Conservation (phyloP, 2,797 vertebrate genomes). For the Remorina albescens region DNA sequence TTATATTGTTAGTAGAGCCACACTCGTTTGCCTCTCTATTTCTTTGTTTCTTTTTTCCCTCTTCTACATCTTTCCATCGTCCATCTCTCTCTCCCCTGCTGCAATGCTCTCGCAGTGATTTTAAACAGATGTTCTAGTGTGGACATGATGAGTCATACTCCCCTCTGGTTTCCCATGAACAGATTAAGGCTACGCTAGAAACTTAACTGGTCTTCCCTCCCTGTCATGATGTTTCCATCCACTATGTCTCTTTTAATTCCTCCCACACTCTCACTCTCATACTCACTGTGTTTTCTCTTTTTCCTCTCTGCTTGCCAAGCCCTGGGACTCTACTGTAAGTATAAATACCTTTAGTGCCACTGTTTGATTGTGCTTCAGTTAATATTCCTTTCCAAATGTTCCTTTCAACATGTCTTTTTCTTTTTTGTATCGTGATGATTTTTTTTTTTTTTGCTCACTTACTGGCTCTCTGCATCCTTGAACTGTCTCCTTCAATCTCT, state of each 20-base stretch:
- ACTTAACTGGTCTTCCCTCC: constrained; percentile 47
- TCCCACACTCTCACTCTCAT: constrained; percentile 28
- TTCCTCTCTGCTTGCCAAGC: constrained; percentile 70
- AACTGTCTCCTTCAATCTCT: constrained; percentile 1
- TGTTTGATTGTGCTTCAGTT: constrained; percentile 35
- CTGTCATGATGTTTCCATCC: constrained; percentile 52
- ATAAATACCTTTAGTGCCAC: constrained; percentile 43
- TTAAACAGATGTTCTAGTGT: constrained; percentile 67
- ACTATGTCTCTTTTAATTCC: constrained; percentile 26
- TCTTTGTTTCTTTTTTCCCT: neutral
- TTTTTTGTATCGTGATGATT: neutral
- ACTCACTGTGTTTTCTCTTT: constrained; percentile 64
- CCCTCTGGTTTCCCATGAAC: constrained; percentile 55
- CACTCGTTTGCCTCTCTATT: neutral
- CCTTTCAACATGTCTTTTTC: neutral
- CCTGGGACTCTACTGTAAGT: constrained; percentile 84
- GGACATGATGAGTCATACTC: constrained; percentile 65
- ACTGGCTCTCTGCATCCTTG: neutral
- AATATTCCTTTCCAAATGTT: constrained; percentile 13
- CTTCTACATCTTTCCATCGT: neutral
- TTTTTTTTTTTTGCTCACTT: neutral
- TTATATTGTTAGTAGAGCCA: neutral
- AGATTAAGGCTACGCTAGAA: constrained; percentile 49
- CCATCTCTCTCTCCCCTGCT: neutral
- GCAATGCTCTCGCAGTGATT: constrained; percentile 44